phyloP scores from a whole-genome alignment of 1,140 invertebrate genomes.

The Archegozetes longisetosus region DNA sequence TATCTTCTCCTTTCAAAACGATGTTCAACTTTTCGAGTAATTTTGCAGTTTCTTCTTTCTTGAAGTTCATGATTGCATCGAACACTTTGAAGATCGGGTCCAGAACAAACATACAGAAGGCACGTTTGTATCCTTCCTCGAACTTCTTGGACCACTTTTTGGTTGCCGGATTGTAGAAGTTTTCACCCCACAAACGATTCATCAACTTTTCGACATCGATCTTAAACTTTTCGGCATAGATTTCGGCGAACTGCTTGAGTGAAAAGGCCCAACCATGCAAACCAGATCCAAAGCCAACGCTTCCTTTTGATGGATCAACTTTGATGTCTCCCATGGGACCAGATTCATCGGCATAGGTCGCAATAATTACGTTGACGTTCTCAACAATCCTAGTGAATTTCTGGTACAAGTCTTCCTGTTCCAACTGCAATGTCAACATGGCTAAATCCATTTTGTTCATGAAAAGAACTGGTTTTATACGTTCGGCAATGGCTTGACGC shows the following conservation, averaged over 20 bases:
- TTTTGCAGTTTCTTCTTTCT: constrained; percentile 78
- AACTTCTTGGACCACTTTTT: constrained; percentile 97
- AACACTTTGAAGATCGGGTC: constrained; percentile 99
- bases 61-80: constrained; percentile 93
- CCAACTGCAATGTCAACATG: constrained; percentile 39
- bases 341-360: constrained; percentile 91
- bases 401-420: constrained; percentile 89
- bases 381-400: constrained; percentile 99
- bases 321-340: constrained; percentile 98
- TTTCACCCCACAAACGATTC: constrained; percentile 84
- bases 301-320: constrained; percentile 47
- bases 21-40: constrained; percentile 79
- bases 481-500: constrained; percentile 43
- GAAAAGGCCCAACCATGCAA: constrained; percentile 99
- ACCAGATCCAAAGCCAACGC: constrained; percentile 95
- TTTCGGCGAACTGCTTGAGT: constrained; percentile 96
- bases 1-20: constrained; percentile 80
- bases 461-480: constrained; percentile 44
- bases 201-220: constrained; percentile 94
- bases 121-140: constrained; percentile 64
- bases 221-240: constrained; percentile 97
- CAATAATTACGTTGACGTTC: constrained; percentile 99
- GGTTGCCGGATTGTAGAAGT: constrained; percentile 91
- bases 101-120: constrained; percentile 96
- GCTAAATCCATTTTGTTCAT: constrained; percentile 49